Conservation (phyloP, 2,113 vertebrate genomes). For the Rafetus swinhoei region DNA sequence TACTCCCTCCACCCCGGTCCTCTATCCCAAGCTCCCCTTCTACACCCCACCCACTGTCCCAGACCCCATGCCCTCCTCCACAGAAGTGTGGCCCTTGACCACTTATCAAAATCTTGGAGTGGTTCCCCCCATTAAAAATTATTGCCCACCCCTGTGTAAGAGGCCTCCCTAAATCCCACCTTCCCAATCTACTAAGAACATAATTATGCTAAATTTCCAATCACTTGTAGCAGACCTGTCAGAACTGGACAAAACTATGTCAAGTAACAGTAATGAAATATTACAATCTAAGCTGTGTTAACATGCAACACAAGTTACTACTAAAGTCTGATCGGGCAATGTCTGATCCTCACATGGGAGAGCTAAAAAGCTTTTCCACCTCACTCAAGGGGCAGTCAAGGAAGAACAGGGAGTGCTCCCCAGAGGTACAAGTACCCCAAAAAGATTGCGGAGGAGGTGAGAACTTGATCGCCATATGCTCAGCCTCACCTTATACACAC, state of each 20-base stretch:
- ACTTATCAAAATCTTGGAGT: too few relatives aligned
- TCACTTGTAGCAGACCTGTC: not conserved
- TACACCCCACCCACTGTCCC: too few relatives aligned
- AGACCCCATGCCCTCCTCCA: too few relatives aligned
- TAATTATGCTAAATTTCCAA: not conserved
- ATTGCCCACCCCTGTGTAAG: not conserved
- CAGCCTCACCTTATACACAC: not conserved
- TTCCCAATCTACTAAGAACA: not conserved
- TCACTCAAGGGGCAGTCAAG: not conserved
- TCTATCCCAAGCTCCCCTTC: too few relatives aligned
- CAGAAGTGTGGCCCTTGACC: too few relatives aligned
- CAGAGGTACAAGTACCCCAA: not conserved
- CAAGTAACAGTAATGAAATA: not conserved
- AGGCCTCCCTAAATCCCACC: not conserved
- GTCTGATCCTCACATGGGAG: not conserved
- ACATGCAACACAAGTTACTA: not conserved
- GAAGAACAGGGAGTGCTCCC: not conserved
- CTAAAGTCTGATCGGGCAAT: not conserved
- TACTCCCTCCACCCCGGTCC: too few relatives aligned
- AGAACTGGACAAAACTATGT: fast-evolving
- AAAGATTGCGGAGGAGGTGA: not conserved
- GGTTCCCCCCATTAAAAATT: too few relatives aligned
- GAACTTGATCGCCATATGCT: not conserved
- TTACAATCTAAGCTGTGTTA: not conserved
- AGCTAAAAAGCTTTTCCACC: not conserved